These are phyloP conservation scores for Ormyrus pomaceus DNA, from an alignment of 2,888 invertebrate species.

Conservation along the genomic window DNA sequence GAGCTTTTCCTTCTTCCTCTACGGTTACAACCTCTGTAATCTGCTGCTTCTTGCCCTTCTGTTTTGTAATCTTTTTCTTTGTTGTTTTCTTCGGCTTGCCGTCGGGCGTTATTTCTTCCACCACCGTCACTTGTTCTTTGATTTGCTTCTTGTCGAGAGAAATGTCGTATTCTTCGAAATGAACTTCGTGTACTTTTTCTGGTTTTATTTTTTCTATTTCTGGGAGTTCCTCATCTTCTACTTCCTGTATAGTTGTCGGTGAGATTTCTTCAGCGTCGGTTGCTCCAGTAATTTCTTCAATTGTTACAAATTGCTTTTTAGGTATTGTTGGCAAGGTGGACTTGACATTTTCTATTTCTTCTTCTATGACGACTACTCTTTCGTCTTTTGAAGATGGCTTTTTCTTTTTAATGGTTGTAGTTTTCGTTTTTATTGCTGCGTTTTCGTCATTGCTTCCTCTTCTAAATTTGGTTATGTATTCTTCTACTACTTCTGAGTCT, in stretches of 20 bases:
- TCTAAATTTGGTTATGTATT: conserved; percentile 72
- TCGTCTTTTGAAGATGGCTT: conserved; percentile 60
- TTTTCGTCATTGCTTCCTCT: conserved; percentile 67
- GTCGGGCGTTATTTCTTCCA: conserved; percentile 61
- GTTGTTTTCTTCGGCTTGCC: conserved; percentile 63
- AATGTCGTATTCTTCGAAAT: conserved; percentile 35
- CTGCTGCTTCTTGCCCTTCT: conserved; percentile 73
- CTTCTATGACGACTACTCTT: conserved; percentile 71
- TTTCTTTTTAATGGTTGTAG: conserved; percentile 69
- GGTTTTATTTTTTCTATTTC: background rate
- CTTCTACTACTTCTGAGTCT: conserved; percentile 70
- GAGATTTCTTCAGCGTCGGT: conserved; percentile 65
- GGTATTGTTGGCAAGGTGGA: conserved; percentile 67
- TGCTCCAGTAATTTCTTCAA: conserved; percentile 68
- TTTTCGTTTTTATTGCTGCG: conserved; percentile 71
- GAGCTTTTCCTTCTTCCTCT: conserved; percentile 72
- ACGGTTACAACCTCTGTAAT: conserved; percentile 74
- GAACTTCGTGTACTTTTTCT: conserved; percentile 62
- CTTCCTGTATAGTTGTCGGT: conserved; percentile 68
- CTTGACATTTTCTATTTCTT: conserved; percentile 71
- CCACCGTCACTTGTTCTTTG: conserved; percentile 60
- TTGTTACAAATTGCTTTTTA: conserved; percentile 70
- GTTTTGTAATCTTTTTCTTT: conserved; percentile 73
- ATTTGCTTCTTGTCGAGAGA: conserved; percentile 62
- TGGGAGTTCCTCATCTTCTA: conserved; percentile 62